Evolutionary conservation across 1,140 invertebrate genomes (phyloP).

Genomic region (Bicyclus anynana): DNA sequence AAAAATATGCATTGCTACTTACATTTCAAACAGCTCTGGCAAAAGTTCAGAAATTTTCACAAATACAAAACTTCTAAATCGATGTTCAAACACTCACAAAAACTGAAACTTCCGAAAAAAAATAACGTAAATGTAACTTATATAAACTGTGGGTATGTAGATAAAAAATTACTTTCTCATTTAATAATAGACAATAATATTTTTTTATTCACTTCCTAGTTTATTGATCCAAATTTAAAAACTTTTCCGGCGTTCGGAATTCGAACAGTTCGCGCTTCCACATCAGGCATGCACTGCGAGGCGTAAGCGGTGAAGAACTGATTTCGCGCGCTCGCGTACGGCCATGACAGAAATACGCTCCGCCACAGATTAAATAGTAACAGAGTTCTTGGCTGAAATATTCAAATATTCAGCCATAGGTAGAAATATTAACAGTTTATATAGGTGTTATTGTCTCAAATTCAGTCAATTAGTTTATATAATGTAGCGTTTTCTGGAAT

Average conservation of each 20-base stretch:
- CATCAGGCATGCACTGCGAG: constrained; percentile 29
- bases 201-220: neutral
- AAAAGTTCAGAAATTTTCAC: constrained; percentile 12
- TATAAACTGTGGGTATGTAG: neutral
- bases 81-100: constrained; percentile 7
- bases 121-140: neutral
- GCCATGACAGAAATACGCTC: constrained; percentile 23
- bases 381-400: neutral
- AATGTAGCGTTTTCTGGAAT: too few species aligned
- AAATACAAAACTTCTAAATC: constrained; percentile 10
- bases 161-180: neutral
- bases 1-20: constrained; percentile 6
- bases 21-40: constrained; percentile 8
- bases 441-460: too few species aligned
- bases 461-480: too few species aligned
- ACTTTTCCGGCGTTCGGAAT: constrained; percentile 18
- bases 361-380: constrained; percentile 29
- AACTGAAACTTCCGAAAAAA: neutral
- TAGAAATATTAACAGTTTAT: too few species aligned
- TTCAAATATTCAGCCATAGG: neutral
- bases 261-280: constrained; percentile 11
- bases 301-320: constrained; percentile 32
- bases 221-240: constrained; percentile 5
- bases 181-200: neutral
- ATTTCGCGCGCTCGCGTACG: constrained; percentile 31